Conservation (phyloP, 2,113 vertebrate genomes). For the Aleadryas rufinucha region DNA sequence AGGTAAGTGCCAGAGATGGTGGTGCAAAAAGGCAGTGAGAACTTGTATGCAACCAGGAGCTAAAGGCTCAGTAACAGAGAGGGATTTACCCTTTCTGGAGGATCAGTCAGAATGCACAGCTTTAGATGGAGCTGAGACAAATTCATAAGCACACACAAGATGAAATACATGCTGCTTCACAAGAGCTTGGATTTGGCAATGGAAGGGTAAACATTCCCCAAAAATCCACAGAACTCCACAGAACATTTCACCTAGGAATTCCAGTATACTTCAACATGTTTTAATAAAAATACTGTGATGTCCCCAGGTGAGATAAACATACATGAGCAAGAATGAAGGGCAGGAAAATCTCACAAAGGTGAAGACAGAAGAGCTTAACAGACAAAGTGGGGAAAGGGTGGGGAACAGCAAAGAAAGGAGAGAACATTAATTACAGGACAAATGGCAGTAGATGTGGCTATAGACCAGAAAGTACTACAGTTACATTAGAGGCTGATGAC, state of each 20-base stretch:
- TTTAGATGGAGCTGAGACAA: not conserved
- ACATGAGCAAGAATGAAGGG: not conserved
- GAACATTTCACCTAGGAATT: not conserved
- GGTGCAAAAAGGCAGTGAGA: not conserved
- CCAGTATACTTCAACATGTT: not conserved
- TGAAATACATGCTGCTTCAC: not conserved
- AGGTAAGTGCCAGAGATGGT: not conserved
- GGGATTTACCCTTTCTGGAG: not conserved
- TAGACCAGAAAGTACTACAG: not conserved
- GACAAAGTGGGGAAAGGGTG: fast-evolving
- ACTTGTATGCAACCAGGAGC: not conserved
- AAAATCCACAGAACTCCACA: not conserved
- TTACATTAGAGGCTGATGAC: not conserved
- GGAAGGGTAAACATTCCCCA: fast-evolving
- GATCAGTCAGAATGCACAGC: not conserved
- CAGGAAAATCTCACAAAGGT: not conserved
- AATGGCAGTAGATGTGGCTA: not conserved
- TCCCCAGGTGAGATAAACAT: not conserved
- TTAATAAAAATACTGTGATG: not conserved
- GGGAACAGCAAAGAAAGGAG: not conserved
- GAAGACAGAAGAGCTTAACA: not conserved
- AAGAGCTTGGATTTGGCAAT: not conserved
- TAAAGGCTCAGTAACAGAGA: not conserved
- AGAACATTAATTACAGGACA: not conserved
- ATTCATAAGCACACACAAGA: not conserved